Base-by-base conservation (phyloP, 2,797 vertebrate genomes). In the Cuculus canorus region DNA sequence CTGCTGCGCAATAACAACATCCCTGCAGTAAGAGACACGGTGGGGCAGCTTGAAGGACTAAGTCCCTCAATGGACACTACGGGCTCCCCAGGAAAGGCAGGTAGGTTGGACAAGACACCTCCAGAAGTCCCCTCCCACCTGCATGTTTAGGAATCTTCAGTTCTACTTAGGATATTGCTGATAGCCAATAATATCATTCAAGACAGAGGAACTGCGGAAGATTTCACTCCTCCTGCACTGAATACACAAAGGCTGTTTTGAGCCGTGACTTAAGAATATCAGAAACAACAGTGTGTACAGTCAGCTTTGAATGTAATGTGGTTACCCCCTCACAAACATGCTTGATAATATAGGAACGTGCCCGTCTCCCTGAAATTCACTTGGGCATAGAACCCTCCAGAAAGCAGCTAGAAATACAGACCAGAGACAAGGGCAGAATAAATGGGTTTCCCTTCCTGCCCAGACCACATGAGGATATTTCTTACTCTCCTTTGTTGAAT, bases 31-130 rank as follows among this genome's bases (percentile, higher is more conserved):
- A 25, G 70, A 60, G 35, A 35, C 1, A 2, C 10, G 4, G 9
- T 17, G 8, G 30, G 54, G 76, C 9, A 30, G 13, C 8, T 47
- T 35, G 18, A 13, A 35, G n/a, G n/a, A 15, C 43, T 33, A 12
- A 39, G 41, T 19, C 1, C 0, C 7, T 3, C 11, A 48, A 9
- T 2, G 32, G 13, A n/a, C 5, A 14, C 27, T 37, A 14, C 0
- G 1, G 24, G 27, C 4, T 85, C 25, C 45, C 21, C 53, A 56
- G 9, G 28, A 61, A 71, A 66, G 11, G 22, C n/a, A 52, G 30
- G 9, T 4, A 5, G 25, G 43, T 75, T 28, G 19, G 17, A 56
- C 4, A 14, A 28, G 79, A 60, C 19, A 32, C 21, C 16, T 64
- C 17, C 60, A 54, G 41, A 66, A 9, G 9, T 76, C 17, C 13